A percentile compares a stretch with the other conserved stretches of the same genome.
Evolutionary conservation across 2,888 invertebrate species (phyloP).

Genomic region (Caenorhabditis becei): DNA sequence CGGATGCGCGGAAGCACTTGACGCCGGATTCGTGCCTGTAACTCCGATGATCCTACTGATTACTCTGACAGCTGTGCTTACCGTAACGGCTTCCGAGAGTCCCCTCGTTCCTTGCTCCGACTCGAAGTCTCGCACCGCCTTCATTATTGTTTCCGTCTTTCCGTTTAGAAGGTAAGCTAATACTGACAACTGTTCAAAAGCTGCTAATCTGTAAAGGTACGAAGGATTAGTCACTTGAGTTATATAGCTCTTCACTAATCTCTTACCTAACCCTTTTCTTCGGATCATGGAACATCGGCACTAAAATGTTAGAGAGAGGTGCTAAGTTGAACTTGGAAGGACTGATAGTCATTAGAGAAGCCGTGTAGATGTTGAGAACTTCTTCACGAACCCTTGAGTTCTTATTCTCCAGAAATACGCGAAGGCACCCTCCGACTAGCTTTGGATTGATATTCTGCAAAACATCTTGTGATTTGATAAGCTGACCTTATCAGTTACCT

Average conservation of each 20-base stretch:
- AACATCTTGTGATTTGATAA: not conserved
- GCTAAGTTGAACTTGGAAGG: constrained; percentile 87
- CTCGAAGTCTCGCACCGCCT: constrained; percentile 83
- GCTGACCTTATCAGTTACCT: constrained; percentile 66
- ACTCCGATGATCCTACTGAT: not conserved
- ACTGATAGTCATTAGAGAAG: constrained; percentile 88
- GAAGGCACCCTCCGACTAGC: constrained; percentile 84
- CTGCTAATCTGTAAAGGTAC: constrained; percentile 84
- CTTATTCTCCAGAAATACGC: constrained; percentile 83
- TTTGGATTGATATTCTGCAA: constrained; percentile 82
- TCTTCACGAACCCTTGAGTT: constrained; percentile 87
- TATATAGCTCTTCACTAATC: not conserved
- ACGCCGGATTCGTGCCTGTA: constrained; percentile 88
- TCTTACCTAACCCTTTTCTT: constrained; percentile 86
- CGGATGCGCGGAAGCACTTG: constrained; percentile 87
- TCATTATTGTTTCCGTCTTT: constrained; percentile 84
- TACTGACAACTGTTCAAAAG: constrained; percentile 89
- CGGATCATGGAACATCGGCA: constrained; percentile 84
- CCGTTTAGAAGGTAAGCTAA: constrained; percentile 87
- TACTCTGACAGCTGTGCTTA: not conserved
- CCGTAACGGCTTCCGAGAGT: constrained; percentile 81
- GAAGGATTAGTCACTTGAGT: not conserved
- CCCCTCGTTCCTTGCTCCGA: constrained; percentile 82
- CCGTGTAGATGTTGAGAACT: constrained; percentile 86
- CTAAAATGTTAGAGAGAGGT: constrained; percentile 83